Base-by-base conservation (phyloP, 2,113 vertebrate species). In the Pseudopipra pipra region DNA sequence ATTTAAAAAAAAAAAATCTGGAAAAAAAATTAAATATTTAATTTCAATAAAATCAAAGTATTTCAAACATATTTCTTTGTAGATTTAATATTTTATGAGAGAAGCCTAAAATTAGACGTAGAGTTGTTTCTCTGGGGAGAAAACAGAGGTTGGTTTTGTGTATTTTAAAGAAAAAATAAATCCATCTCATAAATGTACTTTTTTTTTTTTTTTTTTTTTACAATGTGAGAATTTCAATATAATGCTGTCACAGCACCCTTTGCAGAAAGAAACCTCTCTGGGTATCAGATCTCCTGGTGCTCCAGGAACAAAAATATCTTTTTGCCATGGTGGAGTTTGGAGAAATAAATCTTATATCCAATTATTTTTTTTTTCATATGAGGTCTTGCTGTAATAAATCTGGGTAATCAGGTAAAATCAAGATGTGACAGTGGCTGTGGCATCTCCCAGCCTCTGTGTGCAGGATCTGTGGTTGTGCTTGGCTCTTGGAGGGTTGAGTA, bases 71-170 rank as follows among this genome's bases (percentile, higher is more conserved):
- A 74, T 90, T 93, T 91, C 62, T 92, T 94, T 91, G 83, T 72
- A 76, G 9, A 33, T 24, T 96, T 47, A 97, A 94, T 95, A 94
- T 95, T 97, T 96, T 9, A 96, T 96, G 92, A 92, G 55, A 39
- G 49, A 74, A 80, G 61, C 33, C 91, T 95, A 95, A 96, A 95
- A 93, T 92, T 74, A 93, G 90, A 82, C 74, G 82, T 14, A 8
- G n/a, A 41, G 24, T 65, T 88, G 63, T 92, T 92, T 77, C 75
- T 93, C 94, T 35, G 11, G 85, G 51, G 55, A 41, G 63, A 89
- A 79, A 85, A 37, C 37, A 82, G 39, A 55, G 37, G 14, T 39
- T 39, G 46, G 55, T 85, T 63, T 62, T 85, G 54, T 66, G 16
- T 43, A 44, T 65, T 70, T 84, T 67, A 28, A 55, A 61, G 20